Evolutionary conservation across 2,797 vertebrate genomes (phyloP), one percentile per base, ranked within the genome.

Genomic region (Graptemys geographica): DNA sequence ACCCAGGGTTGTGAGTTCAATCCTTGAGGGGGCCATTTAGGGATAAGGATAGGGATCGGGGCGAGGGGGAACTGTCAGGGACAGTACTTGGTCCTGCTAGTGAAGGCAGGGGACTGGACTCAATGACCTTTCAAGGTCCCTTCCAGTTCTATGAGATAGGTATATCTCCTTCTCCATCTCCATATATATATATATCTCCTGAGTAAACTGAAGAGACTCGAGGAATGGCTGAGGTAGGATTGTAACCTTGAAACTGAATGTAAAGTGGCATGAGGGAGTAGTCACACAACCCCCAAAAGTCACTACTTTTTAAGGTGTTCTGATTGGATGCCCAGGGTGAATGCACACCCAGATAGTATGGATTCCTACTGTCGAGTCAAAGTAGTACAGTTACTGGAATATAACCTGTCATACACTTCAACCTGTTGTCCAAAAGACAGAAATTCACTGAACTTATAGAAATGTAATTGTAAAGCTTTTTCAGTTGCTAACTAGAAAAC

Each of bases 401-500:
- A 74, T 37, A 74, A 44, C 12, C 44, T 78, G 11, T 49, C 13
- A 9, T 27, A 49, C 23, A 28, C 44, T 47, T 47, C 15, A 78
- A 9, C 44, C 5, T 49, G 15, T 28, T 49, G 13, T 49, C 74
- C 27, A 49, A 49, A 28, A 15, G 44, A 49, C 27, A 78, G 25
- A 47, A 8, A 78, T 49, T 31, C 25, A 90, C 33, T 85, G 49
- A 41, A 37, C 19, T 23, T 72, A 72, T 25, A 72, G 65, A 72
- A 11, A 72, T 23, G 23, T 41, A 57, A 51, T 82, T 88, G 85
- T 78, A 84, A 85, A 86, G 47, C 31, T 15, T 44, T 85, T 11
- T 55, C 78, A 82, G 53, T 55, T 92, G 72, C 53, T 69, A 79
- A 47, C 55, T 87, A 81, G 87, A 93, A 91, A 53, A 86, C 84